Conservation (phyloP, 2,113 vertebrate genomes). For the Ursus arctos region DNA sequence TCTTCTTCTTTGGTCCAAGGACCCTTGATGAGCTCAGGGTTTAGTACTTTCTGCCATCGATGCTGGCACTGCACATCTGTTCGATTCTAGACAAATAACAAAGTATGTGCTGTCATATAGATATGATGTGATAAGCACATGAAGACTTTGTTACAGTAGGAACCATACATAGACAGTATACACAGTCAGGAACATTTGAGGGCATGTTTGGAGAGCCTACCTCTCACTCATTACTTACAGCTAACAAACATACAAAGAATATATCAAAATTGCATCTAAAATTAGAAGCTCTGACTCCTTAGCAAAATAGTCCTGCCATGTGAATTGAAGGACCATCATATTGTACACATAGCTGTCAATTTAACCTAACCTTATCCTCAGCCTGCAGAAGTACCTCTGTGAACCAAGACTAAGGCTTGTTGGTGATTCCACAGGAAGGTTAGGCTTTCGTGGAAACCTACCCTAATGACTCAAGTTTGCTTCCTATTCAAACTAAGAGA, state of each 20-base stretch:
- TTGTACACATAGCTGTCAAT: not conserved
- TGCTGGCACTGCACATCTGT: constrained; percentile 99
- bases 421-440: constrained; percentile 4
- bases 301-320: not conserved
- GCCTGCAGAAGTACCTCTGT: not conserved
- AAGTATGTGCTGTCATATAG: not conserved
- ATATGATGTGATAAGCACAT: not conserved
- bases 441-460: constrained; percentile 30
- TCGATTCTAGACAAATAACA: constrained; percentile 92
- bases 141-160: not conserved
- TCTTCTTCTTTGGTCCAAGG: constrained; percentile 99
- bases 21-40: constrained; percentile 99
- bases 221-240: not conserved
- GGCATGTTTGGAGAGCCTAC: not conserved
- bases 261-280: constrained; percentile 8
- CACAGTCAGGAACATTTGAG: not conserved
- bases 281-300: not conserved
- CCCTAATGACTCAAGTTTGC: not conserved
- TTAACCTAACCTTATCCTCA: not conserved
- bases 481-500: not conserved
- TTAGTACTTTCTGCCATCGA: constrained; percentile 99
- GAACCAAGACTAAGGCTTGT: constrained; percentile 57
- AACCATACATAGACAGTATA: not conserved
- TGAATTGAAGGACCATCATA: not conserved
- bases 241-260: not conserved